Evolutionary conservation across 2,113 vertebrate species (phyloP), one percentile per base, ranked within the genome.

Genomic region (Ophthalmolycus amberensis): DNA sequence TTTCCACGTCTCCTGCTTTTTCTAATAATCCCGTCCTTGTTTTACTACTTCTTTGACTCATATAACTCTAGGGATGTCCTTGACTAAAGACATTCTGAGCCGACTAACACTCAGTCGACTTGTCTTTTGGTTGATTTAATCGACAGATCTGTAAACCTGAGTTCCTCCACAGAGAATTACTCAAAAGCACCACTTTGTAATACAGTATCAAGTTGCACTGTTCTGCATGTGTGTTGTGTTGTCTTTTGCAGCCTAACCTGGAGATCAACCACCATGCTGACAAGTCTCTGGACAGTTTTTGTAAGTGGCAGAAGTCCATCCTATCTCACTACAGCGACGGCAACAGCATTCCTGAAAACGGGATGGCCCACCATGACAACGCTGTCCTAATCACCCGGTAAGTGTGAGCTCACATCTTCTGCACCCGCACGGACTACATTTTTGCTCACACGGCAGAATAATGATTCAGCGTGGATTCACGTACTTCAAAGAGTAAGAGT

Each of bases 231-330:
- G 91, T 96, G 91, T 95, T 95, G 91, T 94, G 94, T 94, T 63
- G 94, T 96, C 89, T 96, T 95, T 95, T 96, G 90, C 95, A 99
- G 98, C 97, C 97, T 85, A 99, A 99, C 95, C 96, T 99, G 96
- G 97, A 99, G 96, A 99, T 99, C 93, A 99, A 99, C 95, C 98
- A 99, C 92, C 98, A 99, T 86, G 98, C 98, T 85, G 98, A 99
- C 96, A 99, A 99, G 96, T 99, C 98, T 92, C 96, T 99, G 94
- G 97, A 99, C 96, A 99, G 98, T 96, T 99, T 99, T 96, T 99
- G 98, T 95, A 99, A 99, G 90, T 99, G 98, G 98, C 98, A 99
- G 95, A 99, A 98, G 95, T 98, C 97, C 95, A 98, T 99, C 95
- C 95, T 98, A 92, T 98, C 97, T 85, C 97, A 99, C 94, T 97